These are phyloP conservation scores for Hapalemur alaotrensis DNA, from an alignment of 2,797 vertebrate genomes.

Conservation along the genomic window DNA sequence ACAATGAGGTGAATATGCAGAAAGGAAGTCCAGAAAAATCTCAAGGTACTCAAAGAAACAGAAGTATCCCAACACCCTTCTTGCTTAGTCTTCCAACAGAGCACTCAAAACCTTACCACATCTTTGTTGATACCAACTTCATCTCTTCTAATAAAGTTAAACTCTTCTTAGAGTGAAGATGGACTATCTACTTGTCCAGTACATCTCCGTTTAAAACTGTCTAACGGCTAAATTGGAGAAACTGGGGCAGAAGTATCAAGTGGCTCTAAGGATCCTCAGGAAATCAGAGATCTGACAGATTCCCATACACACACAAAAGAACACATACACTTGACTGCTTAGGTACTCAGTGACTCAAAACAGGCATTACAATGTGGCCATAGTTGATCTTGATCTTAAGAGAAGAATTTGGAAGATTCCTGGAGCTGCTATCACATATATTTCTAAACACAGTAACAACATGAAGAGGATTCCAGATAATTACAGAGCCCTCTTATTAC, in stretches of 20 bases:
- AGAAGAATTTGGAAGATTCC: conserved; percentile 88
- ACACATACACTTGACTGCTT: conserved; percentile 88
- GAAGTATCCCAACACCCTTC: conserved; percentile 87
- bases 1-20: conserved; percentile 84
- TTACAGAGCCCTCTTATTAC: conserved; percentile 87
- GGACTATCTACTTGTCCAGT: conserved; percentile 89
- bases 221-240: conserved; percentile 91
- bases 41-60: conserved; percentile 84
- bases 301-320: conserved; percentile 87
- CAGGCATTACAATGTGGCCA: conserved; percentile 89
- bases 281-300: conserved; percentile 87
- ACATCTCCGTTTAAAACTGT: conserved; percentile 88
- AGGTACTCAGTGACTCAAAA: conserved; percentile 89
- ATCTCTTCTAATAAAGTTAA: conserved; percentile 91
- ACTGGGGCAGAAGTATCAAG: conserved; percentile 89
- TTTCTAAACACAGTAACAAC: conserved; percentile 88
- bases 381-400: conserved; percentile 88
- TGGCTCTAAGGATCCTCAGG: conserved; percentile 88
- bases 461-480: conserved; percentile 90
- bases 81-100: conserved; percentile 90
- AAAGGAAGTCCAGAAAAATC: conserved; percentile 84
- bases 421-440: conserved; percentile 89
- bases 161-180: conserved; percentile 89
- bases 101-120: conserved; percentile 89
- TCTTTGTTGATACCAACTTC: conserved; percentile 89